phyloP scores from a whole-genome alignment of 2,113 vertebrate genomes.

The Solea senegalensis region DNA sequence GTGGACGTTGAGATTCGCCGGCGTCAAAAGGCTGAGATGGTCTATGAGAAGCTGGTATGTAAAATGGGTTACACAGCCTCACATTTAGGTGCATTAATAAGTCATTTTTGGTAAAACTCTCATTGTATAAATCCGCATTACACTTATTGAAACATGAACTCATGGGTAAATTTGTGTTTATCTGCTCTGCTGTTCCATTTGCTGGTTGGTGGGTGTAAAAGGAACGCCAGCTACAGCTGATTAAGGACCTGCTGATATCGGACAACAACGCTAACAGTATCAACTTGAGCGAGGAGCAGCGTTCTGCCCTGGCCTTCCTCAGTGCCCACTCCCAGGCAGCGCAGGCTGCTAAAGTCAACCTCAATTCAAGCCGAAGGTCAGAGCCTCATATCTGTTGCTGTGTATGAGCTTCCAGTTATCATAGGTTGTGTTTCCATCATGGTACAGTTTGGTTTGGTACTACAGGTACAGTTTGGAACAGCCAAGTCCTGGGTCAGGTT shows the following conservation, averaged over 20 bases:
- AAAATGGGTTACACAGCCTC: not conserved
- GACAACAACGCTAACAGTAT: constrained; percentile 88
- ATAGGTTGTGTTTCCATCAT: too few species aligned
- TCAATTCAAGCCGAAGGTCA: constrained; percentile 87
- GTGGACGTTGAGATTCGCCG: constrained; percentile 95
- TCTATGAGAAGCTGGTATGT: constrained; percentile 92
- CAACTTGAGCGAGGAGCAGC: constrained; percentile 93
- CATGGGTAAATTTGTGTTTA: not conserved
- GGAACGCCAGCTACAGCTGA: constrained; percentile 94
- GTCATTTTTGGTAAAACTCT: not conserved
- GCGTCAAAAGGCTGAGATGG: constrained; percentile 88
- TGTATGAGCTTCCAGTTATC: too few species aligned
- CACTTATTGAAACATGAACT: not conserved
- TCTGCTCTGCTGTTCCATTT: constrained; percentile 1
- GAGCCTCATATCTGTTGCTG: not conserved
- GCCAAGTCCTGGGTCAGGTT: too few species aligned
- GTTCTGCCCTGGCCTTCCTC: constrained; percentile 91
- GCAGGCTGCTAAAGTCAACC: constrained; percentile 62
- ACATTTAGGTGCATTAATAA: not conserved
- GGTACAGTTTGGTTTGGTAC: too few species aligned
- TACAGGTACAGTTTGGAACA: too few species aligned
- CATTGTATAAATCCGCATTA: too few species aligned
- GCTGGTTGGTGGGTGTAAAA: constrained; percentile 57
- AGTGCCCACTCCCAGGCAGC: constrained; percentile 83
- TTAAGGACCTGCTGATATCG: constrained; percentile 90